These are phyloP conservation scores for Leptosomus discolor DNA, from an alignment of 2,113 vertebrate genomes.

Conservation along the genomic window DNA sequence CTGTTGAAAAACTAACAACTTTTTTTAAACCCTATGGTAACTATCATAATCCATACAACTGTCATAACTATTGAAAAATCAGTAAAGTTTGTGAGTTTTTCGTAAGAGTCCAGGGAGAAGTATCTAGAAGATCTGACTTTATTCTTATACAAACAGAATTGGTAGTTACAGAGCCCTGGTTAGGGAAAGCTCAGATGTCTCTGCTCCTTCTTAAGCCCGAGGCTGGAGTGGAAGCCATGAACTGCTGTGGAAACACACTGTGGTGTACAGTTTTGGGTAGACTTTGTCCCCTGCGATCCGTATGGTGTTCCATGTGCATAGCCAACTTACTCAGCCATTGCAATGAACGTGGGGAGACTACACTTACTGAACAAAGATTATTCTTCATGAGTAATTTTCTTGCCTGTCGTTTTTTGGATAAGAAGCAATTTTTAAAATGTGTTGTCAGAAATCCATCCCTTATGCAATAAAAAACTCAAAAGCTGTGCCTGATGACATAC, in stretches of 20 bases:
- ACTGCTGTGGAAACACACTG: not conserved
- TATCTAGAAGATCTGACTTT: not conserved
- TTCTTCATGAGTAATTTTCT: slow-evolving; percentile 54
- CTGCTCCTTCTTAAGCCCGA: not conserved
- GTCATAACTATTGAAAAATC: not conserved
- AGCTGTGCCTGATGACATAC: slow-evolving; percentile 66
- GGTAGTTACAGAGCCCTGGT: not conserved
- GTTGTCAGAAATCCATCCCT: slow-evolving; percentile 73
- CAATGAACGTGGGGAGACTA: not conserved
- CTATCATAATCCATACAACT: not conserved
- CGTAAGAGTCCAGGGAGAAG: not conserved
- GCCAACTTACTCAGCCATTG: not conserved
- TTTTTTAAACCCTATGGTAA: not conserved
- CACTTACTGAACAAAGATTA: slow-evolving; percentile 48
- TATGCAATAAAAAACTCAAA: slow-evolving; percentile 68
- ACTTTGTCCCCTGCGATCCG: not conserved
- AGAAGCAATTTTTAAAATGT: slow-evolving; percentile 71
- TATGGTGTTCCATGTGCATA: not conserved
- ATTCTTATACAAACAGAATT: not conserved
- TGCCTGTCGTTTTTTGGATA: slow-evolving; percentile 63
- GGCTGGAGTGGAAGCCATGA: not conserved
- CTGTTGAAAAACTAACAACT: not conserved
- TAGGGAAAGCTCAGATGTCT: not conserved
- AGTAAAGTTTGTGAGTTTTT: not conserved
- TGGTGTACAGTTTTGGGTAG: not conserved